A percentile compares a stretch with the other conserved stretches of the same genome.
These are phyloP conservation scores for Gopherus evgoodei DNA, from an alignment of 2,113 vertebrate species.

Conservation along the genomic window DNA sequence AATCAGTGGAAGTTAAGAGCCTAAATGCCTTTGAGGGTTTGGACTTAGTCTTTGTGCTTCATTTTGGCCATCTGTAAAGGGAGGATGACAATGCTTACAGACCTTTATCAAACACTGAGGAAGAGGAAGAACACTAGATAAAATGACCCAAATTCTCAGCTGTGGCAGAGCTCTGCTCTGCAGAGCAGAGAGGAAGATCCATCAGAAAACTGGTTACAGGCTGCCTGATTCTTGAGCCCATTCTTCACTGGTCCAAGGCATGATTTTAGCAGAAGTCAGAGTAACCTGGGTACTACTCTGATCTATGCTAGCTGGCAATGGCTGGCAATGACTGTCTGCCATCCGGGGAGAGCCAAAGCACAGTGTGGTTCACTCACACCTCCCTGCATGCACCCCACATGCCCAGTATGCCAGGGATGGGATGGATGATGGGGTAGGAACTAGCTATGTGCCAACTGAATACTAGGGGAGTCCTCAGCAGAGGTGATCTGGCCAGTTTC, in stretches of 20 bases:
- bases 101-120: background rate
- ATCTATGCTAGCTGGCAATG: background rate
- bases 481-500: background rate
- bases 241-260: background rate
- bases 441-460: accelerated
- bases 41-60: background rate
- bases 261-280: background rate
- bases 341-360: background rate
- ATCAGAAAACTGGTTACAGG: background rate
- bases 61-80: background rate
- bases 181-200: background rate
- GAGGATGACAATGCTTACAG: background rate
- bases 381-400: background rate
- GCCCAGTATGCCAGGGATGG: background rate
- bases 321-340: background rate
- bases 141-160: conserved; percentile 8
- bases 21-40: too few relatives aligned
- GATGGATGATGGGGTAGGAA: background rate
- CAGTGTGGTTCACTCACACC: background rate
- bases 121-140: background rate
- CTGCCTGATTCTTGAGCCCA: background rate
- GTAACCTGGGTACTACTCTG: background rate
- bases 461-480: background rate
- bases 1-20: background rate
- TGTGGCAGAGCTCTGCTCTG: background rate